Percentiles rank a stretch among this genome's conserved stretches.
phyloP scores from a whole-genome alignment of 2,797 vertebrate genomes.

The Sus cebifrons region DNA sequence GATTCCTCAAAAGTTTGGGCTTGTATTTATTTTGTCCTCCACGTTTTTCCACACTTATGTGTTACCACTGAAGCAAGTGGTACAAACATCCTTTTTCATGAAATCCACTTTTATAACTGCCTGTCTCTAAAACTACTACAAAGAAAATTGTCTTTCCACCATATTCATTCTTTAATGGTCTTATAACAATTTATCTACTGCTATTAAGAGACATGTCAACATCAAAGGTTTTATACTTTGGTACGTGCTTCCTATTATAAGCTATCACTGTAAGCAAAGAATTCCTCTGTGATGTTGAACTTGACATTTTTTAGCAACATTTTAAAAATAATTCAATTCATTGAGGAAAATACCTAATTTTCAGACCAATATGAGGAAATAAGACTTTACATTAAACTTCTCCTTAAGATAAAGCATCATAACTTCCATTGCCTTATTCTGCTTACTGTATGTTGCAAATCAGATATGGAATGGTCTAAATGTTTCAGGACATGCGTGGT shows the following conservation, averaged over 20 bases:
- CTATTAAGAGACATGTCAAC: slow-evolving; percentile 58
- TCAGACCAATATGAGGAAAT: slow-evolving; percentile 20
- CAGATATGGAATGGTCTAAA: neutral
- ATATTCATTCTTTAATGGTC: slow-evolving; percentile 52
- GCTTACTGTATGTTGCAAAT: neutral
- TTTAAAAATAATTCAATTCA: slow-evolving; percentile 50
- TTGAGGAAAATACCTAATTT: slow-evolving; percentile 51
- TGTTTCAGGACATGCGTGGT: neutral
- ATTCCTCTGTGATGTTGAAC: slow-evolving; percentile 36
- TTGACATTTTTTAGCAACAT: slow-evolving; percentile 56
- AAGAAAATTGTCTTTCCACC: slow-evolving; percentile 71
- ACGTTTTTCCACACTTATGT: slow-evolving; percentile 42
- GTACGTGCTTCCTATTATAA: slow-evolving; percentile 51
- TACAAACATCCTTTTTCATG: slow-evolving; percentile 51
- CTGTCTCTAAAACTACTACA: slow-evolving; percentile 59
- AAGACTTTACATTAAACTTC: slow-evolving; percentile 7
- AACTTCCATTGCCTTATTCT: neutral
- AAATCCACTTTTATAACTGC: slow-evolving; percentile 67
- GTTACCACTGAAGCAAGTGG: slow-evolving; percentile 16
- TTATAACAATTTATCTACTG: slow-evolving; percentile 67
- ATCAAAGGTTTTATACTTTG: slow-evolving; percentile 59
- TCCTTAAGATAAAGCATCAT: neutral
- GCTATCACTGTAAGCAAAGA: slow-evolving; percentile 55
- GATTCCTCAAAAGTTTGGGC: neutral
- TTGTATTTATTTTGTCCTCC: slow-evolving; percentile 17